Percentiles rank a stretch among this genome's conserved stretches.
phyloP scores from a whole-genome alignment of 2,113 vertebrate species.

The Octodon degus region DNA sequence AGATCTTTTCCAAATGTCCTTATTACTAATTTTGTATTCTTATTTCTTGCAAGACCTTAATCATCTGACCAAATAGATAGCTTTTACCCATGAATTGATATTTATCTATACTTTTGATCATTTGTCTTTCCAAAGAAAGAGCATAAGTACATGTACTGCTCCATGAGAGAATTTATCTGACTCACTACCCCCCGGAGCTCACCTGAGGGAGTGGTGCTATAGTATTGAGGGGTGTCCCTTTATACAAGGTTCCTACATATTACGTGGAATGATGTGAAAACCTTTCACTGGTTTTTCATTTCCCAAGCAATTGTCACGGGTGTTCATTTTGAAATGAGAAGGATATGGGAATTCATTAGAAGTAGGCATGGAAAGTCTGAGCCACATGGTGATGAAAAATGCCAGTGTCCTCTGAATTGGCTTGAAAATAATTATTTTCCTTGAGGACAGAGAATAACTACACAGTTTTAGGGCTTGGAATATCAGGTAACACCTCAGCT shows the following conservation, averaged over 20 bases:
- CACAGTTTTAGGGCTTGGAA: slow-evolving; percentile 34
- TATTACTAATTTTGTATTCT: background rate
- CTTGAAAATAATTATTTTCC: background rate
- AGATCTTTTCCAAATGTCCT: background rate
- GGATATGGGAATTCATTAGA: background rate
- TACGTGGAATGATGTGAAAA: background rate
- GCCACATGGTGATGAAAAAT: background rate
- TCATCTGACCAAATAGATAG: background rate
- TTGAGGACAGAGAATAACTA: background rate
- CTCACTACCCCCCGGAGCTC: background rate
- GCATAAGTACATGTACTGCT: background rate
- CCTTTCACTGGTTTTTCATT: background rate
- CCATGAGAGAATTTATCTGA: background rate
- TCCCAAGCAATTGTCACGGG: background rate
- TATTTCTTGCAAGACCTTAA: slow-evolving; percentile 11
- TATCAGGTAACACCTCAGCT: background rate
- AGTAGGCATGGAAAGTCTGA: background rate
- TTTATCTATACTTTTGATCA: background rate
- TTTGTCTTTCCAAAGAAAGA: slow-evolving; percentile 23
- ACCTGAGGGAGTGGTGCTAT: background rate
- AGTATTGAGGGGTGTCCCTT: background rate
- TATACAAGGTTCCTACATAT: background rate
- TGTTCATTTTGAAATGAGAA: background rate
- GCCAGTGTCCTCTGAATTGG: background rate
- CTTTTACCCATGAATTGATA: background rate